phyloP scores from a whole-genome alignment of 2,113 vertebrate genomes.

The Heterochromis multidens region DNA sequence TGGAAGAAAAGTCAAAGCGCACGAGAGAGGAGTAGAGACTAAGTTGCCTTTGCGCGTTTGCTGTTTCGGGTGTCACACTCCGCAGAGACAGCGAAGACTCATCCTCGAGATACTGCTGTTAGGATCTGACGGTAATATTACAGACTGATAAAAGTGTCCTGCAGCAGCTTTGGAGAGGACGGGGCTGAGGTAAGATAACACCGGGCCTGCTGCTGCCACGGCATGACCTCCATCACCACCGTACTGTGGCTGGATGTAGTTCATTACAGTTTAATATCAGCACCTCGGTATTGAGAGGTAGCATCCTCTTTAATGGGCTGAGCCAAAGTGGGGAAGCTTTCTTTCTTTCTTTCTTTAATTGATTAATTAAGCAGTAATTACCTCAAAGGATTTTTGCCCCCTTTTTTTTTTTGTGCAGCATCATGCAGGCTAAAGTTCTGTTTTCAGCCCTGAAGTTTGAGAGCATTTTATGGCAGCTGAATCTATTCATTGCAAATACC shows the following conservation, averaged over 20 bases:
- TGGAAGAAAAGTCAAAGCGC: neutral
- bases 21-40: neutral
- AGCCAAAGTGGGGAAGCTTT: neutral
- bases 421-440: neutral
- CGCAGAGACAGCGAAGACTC: neutral
- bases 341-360: neutral
- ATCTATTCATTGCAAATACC: neutral
- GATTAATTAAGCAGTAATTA: no score
- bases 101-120: neutral
- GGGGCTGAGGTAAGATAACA: conserved; percentile 34
- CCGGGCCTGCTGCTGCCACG: neutral
- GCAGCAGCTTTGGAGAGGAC: neutral
- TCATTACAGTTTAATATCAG: conserved; percentile 12
- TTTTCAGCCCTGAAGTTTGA: neutral
- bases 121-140: neutral
- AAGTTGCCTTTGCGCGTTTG: neutral
- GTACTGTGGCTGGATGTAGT: neutral
- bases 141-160: neutral
- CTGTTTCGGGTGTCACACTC: neutral
- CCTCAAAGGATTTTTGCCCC: no score
- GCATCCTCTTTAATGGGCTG: neutral
- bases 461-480: neutral
- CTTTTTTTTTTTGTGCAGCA: neutral
- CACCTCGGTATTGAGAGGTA: neutral
- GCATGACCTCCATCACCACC: neutral